phyloP scores from a whole-genome alignment of 2,113 vertebrate species.

The Mesembrinibis cayennensis region DNA sequence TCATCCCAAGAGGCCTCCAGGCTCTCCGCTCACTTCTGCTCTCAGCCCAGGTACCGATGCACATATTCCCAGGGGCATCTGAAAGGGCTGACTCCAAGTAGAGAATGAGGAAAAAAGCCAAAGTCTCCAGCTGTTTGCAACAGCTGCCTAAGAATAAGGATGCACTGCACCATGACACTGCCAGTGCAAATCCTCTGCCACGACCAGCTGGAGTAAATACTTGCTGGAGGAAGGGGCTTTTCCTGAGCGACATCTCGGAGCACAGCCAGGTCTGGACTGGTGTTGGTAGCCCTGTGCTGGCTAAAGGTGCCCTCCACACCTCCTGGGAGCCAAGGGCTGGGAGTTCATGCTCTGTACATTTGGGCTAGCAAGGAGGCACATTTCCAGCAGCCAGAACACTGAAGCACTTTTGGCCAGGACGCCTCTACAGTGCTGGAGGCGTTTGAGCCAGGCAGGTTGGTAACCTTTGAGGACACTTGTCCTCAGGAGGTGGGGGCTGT shows the following conservation, averaged over 20 bases:
- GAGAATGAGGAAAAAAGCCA: background rate
- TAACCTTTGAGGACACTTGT: background rate
- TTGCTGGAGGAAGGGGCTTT: background rate
- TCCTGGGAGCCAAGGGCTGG: background rate
- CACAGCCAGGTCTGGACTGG: background rate
- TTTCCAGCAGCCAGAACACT: background rate
- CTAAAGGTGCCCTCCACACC: background rate
- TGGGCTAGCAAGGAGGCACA: background rate
- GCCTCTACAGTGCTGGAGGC: background rate
- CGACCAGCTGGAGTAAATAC: background rate
- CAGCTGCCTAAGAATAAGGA: background rate
- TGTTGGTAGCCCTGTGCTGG: background rate
- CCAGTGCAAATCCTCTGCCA: background rate
- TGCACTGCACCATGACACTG: rapidly evolving
- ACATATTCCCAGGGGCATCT: background rate
- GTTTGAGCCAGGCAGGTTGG: background rate
- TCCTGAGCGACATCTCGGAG: background rate
- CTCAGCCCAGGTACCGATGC: background rate
- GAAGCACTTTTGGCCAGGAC: background rate
- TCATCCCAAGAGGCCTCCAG: background rate
- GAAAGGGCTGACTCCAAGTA: background rate
- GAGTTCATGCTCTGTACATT: background rate
- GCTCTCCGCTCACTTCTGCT: background rate
- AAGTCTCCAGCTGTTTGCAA: background rate
- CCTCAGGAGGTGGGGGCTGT: background rate